These are phyloP conservation scores for Drosophila aff. DNA, from an alignment of 1,140 invertebrate genomes.

Conservation along the genomic window DNA sequence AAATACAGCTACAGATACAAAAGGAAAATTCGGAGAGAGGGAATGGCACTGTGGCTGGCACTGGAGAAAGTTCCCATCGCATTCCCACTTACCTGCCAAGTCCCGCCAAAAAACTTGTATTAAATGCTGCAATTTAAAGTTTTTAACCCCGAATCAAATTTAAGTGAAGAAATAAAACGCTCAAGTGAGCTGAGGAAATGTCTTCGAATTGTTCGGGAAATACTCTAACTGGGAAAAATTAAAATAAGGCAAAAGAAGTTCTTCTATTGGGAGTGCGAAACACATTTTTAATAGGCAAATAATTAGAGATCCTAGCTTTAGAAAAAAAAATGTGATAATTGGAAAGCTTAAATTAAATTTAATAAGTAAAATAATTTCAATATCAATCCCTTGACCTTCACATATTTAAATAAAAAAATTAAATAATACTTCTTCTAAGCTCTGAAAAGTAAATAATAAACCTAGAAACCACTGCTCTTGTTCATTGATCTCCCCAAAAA, in stretches of 20 bases:
- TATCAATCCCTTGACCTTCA: too few relatives aligned
- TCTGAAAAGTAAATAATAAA: not conserved
- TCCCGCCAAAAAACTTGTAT: slow-evolving; percentile 49
- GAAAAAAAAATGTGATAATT: too few relatives aligned
- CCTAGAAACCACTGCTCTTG: not conserved
- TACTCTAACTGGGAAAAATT: slow-evolving; percentile 2
- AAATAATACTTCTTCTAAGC: not conserved
- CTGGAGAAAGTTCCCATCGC: slow-evolving; percentile 31
- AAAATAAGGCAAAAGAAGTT: not conserved
- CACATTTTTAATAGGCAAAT: too few relatives aligned
- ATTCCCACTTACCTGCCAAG: slow-evolving; percentile 28
- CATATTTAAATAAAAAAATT: not conserved
- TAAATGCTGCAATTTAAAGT: slow-evolving; percentile 65
- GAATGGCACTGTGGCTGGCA: too few relatives aligned
- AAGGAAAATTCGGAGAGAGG: not conserved
- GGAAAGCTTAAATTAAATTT: too few relatives aligned
- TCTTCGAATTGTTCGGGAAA: not conserved
- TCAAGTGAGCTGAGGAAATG: not conserved
- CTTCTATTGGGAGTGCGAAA: too few relatives aligned
- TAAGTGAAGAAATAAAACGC: slow-evolving; percentile 37
- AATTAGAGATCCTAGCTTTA: too few relatives aligned
- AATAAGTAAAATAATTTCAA: not conserved
- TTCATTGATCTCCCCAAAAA: too few relatives aligned
- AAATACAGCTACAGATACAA: not conserved
- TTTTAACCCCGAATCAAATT: slow-evolving; percentile 54